Conservation (phyloP, 2,797 vertebrate genomes). For the Centroberyx gerrardi region DNA sequence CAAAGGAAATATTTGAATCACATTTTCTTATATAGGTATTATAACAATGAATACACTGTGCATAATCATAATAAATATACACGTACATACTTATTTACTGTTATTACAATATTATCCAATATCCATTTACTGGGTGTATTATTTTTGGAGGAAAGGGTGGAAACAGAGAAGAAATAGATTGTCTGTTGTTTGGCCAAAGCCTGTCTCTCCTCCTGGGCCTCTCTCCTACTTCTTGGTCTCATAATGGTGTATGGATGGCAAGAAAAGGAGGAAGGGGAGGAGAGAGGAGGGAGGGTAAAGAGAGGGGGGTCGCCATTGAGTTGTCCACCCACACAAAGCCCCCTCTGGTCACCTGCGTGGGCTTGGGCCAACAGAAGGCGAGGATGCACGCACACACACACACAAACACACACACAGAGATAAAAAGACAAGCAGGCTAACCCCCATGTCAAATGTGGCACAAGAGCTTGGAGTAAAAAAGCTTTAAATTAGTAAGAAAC, state of each 20-base stretch:
- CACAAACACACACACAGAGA: slow-evolving; percentile 23
- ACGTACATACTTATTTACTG: too few relatives aligned
- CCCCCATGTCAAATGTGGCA: slow-evolving; percentile 54
- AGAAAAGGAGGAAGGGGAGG: slow-evolving; percentile 46
- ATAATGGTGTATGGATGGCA: slow-evolving; percentile 48
- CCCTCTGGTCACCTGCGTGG: slow-evolving; percentile 82
- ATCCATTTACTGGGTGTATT: too few relatives aligned
- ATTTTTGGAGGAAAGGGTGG: slow-evolving; percentile 28
- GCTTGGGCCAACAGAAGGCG: slow-evolving; percentile 67
- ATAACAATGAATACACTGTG: too few relatives aligned
- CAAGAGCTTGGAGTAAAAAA: slow-evolving; percentile 58
- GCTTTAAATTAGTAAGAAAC: slow-evolving; percentile 71
- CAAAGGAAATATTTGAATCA: slow-evolving; percentile 7
- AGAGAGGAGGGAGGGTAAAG: slow-evolving; percentile 20
- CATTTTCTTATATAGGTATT: background rate
- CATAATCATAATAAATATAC: too few relatives aligned
- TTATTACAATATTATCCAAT: too few relatives aligned
- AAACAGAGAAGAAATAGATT: slow-evolving; percentile 4
- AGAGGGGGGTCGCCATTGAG: slow-evolving; percentile 77
- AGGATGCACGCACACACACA: slow-evolving; percentile 34
- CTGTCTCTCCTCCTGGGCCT: slow-evolving; percentile 46
- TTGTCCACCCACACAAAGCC: slow-evolving; percentile 84
- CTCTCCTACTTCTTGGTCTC: slow-evolving; percentile 46
- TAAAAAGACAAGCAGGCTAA: slow-evolving; percentile 54
- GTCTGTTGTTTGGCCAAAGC: background rate